Base-by-base conservation (phyloP, 2,113 vertebrate genomes). In the Euleptes europaea region DNA sequence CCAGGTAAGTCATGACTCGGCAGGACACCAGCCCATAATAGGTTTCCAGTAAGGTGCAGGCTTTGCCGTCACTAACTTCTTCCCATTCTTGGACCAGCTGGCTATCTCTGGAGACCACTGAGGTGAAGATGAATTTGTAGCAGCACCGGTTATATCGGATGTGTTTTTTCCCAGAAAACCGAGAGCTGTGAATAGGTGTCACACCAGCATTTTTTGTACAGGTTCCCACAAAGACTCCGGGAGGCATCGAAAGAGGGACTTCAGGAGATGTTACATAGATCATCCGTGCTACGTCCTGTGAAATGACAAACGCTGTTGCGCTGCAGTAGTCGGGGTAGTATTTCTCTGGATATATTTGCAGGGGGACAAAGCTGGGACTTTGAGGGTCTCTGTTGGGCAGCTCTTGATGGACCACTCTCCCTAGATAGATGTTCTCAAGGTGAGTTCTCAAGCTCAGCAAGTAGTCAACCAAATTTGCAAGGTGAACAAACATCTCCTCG, bases 91-190 rank as follows among this genome's bases (percentile, higher is more conserved):
- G 82, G 11, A 94, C 69, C 14, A 98, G 93, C 92, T 97, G 96
- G 0, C 94, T 85, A 35, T 92, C 92, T 3, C 76, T 79, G 86
- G 97, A 86, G 72, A 86, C 85, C 0, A 95, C 96, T 10, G 98
- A 98, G 91, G 96, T 97, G 94, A 99, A 99, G 87, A 98, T 96
- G 89, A 98, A 97, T 83, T 94, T 95, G 74, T 98, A 99, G 94
- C 98, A 99, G 95, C 98, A 99, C 67, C 95, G 93, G 26, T 98
- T 98, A 91, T 98, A 99, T 67, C 93, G 96, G 87, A 99, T 93
- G 78, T 97, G 98, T 33, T 90, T 97, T 1, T 94, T 93, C 69
- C 98, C 98, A 0, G 98, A 97, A 78, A 99, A 99, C 0, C 97
- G 95, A 84, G 97, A 96, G 84, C 97, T 99, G 90, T 99, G 98